Conservation (phyloP, 2,888 invertebrate genomes). For the Melanargia galathea region DNA sequence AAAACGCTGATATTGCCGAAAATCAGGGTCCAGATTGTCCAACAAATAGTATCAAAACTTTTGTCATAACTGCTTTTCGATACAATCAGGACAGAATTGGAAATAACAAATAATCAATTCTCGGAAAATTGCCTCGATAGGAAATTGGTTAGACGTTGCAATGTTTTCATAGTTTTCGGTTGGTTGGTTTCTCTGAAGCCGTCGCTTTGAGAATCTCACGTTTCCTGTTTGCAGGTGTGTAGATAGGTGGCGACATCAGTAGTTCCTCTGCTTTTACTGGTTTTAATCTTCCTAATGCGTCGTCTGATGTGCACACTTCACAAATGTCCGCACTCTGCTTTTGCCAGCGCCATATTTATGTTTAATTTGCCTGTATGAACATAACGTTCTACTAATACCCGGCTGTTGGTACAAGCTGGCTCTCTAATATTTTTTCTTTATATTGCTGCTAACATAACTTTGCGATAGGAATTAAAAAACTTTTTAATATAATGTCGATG, state of each 20-base stretch:
- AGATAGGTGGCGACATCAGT: constrained; percentile 43
- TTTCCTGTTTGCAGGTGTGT: constrained; percentile 38
- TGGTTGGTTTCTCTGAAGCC: constrained; percentile 33
- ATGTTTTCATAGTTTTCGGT: constrained; percentile 39
- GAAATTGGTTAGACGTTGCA: constrained; percentile 37
- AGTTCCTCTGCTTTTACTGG: constrained; percentile 71
- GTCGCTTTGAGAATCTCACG: constrained; percentile 26
- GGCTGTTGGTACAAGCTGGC: constrained; percentile 44
- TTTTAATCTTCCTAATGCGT: constrained; percentile 80
- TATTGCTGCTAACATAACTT: constrained; percentile 31
- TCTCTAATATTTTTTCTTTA: constrained; percentile 42
- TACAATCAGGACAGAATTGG: constrained; percentile 30
- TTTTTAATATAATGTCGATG: constrained; percentile 33
- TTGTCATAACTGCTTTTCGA: constrained; percentile 31
- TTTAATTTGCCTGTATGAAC: constrained; percentile 50
- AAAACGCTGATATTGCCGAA: neutral
- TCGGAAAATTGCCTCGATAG: constrained; percentile 28
- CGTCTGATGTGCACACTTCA: constrained; percentile 63
- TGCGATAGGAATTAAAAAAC: constrained; percentile 29
- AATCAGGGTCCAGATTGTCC: neutral
- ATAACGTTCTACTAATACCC: constrained; percentile 30
- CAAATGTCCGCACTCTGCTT: constrained; percentile 56
- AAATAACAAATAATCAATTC: constrained; percentile 27
- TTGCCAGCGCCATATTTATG: constrained; percentile 53
- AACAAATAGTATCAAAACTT: constrained; percentile 21